Conservation (phyloP, 2,113 vertebrate genomes). For the Ochotona curzoniae region DNA sequence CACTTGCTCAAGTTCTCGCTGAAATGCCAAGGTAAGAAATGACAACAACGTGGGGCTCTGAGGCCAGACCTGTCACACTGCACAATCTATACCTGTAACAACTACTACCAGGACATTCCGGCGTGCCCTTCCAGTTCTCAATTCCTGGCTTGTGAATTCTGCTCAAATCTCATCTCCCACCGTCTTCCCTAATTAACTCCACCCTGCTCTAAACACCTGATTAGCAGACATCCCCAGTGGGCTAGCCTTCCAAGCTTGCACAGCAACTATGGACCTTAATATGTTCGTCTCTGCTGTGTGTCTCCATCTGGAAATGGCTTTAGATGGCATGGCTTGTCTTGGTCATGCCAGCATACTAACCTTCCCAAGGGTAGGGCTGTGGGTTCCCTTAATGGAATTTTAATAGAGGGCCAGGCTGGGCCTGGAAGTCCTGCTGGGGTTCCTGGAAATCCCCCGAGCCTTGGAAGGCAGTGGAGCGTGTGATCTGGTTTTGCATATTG, state of each 20-base stretch:
- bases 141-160: slow-evolving; percentile 24
- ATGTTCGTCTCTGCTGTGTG: slow-evolving; percentile 38
- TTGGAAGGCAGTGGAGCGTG: background rate
- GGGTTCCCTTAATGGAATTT: background rate
- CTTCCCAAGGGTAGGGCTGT: background rate
- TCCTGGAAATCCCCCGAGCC: background rate
- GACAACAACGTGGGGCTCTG: background rate
- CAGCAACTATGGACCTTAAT: background rate
- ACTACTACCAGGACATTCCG: background rate
- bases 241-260: background rate
- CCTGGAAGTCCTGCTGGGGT: background rate
- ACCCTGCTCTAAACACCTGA: slow-evolving; percentile 12
- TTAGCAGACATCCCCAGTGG: background rate
- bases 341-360: background rate
- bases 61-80: background rate
- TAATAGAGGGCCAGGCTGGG: background rate
- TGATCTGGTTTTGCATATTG: slow-evolving; percentile 10
- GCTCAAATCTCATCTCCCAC: slow-evolving; percentile 41
- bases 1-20: background rate
- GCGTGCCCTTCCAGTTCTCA: slow-evolving; percentile 3
- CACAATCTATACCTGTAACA: slow-evolving; percentile 27
- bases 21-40: slow-evolving; percentile 10
- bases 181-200: slow-evolving; percentile 1
- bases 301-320: slow-evolving; percentile 7
- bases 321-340: background rate